Evolutionary conservation across 2,888 invertebrate genomes (phyloP).

Genomic region (Itoplectis maculator): DNA sequence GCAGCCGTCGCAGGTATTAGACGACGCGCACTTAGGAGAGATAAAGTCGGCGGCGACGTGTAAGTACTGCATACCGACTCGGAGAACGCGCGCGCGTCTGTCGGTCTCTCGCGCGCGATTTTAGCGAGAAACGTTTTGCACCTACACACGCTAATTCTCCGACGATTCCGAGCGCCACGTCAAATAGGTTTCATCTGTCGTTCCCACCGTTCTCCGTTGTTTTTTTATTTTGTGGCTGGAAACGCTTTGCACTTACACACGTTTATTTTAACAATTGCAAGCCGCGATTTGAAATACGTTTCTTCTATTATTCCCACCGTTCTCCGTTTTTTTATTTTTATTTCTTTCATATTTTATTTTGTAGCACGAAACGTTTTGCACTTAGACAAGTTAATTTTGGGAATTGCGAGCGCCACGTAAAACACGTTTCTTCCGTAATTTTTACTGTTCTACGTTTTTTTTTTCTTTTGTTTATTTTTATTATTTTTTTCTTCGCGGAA

Average conservation of each 20-base stretch:
- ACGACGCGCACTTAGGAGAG: background rate
- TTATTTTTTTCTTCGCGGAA: background rate
- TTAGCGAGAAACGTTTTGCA: conserved; percentile 12
- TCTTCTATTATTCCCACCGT: background rate
- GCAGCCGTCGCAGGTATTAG: background rate
- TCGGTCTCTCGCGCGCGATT: conserved; percentile 17
- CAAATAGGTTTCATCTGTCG: conserved; percentile 14
- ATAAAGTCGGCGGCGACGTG: conserved; percentile 30
- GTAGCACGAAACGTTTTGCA: conserved; percentile 11
- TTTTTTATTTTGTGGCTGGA: background rate
- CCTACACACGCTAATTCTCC: conserved; percentile 13
- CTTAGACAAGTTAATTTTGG: conserved; percentile 5
- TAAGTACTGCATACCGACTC: background rate
- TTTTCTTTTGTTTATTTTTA: background rate
- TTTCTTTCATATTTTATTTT: no score
- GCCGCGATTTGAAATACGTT: no score
- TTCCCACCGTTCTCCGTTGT: background rate
- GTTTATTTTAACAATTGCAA: no score
- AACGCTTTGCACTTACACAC: no score
- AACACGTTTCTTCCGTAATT: background rate
- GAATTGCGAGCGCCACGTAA: background rate
- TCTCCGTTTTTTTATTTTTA: no score
- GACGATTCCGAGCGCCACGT: background rate
- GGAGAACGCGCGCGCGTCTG: background rate
- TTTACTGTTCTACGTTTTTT: background rate